Percentiles rank a stretch among this genome's conserved stretches.
These are phyloP conservation scores for Smithornis capensis DNA, from an alignment of 2,113 vertebrate genomes.

Conservation along the genomic window DNA sequence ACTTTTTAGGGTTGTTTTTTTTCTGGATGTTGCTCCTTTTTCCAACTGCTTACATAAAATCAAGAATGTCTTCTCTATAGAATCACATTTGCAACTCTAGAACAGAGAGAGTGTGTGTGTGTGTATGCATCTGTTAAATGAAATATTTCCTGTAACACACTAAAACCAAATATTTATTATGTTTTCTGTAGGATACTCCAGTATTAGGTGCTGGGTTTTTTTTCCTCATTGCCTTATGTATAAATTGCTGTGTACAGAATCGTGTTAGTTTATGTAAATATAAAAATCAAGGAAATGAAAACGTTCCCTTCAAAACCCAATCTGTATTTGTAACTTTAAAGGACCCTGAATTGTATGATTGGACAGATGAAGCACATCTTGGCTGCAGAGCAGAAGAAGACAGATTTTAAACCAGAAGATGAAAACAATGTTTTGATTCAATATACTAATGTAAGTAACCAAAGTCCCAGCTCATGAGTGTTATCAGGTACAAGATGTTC, in stretches of 20 bases:
- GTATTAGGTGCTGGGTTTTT: background rate
- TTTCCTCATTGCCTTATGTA: background rate
- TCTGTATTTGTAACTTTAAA: constrained; percentile 67
- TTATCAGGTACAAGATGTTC: background rate
- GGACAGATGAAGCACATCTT: constrained; percentile 98
- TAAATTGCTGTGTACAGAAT: background rate
- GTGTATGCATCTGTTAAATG: background rate
- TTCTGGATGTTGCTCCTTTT: background rate
- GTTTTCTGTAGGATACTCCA: background rate
- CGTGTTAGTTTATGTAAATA: background rate
- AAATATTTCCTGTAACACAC: background rate
- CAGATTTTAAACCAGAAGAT: constrained; percentile 97
- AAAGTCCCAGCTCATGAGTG: background rate
- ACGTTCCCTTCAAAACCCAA: background rate
- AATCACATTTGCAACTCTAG: background rate
- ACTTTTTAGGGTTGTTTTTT: background rate
- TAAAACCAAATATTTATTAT: background rate
- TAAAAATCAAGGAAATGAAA: background rate
- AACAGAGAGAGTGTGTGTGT: background rate
- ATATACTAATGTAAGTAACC: constrained; percentile 90
- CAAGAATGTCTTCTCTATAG: background rate
- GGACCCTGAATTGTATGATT: constrained; percentile 98
- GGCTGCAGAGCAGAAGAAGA: constrained; percentile 96
- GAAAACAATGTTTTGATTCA: constrained; percentile 98
- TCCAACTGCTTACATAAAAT: background rate